Base-by-base conservation (phyloP, 1,140 invertebrate species). In the Pseudomyrmex flavicornis region DNA sequence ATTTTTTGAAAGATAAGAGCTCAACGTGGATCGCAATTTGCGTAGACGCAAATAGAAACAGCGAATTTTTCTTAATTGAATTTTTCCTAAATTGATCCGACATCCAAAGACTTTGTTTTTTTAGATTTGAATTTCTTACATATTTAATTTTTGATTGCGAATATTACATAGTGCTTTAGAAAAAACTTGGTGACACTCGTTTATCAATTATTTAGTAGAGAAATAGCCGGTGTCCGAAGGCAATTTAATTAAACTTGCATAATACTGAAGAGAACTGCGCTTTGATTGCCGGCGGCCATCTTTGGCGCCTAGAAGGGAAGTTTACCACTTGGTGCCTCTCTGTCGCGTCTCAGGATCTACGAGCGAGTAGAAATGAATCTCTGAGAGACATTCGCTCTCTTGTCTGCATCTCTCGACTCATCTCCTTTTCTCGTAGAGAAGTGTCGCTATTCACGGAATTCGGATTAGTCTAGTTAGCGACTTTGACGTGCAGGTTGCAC, bases 161-260 rank as follows among this genome's bases (percentile, higher is more conserved):
- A 46, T 35, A 7, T 12, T 46, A 48, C 8, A 17, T 54, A 13
- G 7, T 3, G 13, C 20, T 8, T 58, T 68, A 54, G 13, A 52
- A 68, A 46, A 15, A 20, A 26, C 15, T 62, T 75, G 2, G 44
- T 2, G 4, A 12, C 1, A 56, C 9, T 50, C 12, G 17, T 4
- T 13, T 1, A 20, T 15, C 10, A 9, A 35, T n/a, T 2, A 35
- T n/a, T 22, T 7, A 2, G 1, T 15, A 20, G 15, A 22, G 7
- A 72, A 26, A 35, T 79, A 44, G 70, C n/a, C 20, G 20, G 20
- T 61, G 76, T 70, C n/a, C 20, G 1, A 82, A 87, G 79, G 77
- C 80, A 76, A 93, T 91, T 92, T 91, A 93, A 92, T 92, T 91
- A 90, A 91, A 85, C 70, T 85, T 87, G 85, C 85, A 87, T 89